A percentile compares a stretch with the other conserved stretches of the same genome.
Evolutionary conservation across 2,888 invertebrate species (phyloP).

Genomic region (Lithosia quadra): DNA sequence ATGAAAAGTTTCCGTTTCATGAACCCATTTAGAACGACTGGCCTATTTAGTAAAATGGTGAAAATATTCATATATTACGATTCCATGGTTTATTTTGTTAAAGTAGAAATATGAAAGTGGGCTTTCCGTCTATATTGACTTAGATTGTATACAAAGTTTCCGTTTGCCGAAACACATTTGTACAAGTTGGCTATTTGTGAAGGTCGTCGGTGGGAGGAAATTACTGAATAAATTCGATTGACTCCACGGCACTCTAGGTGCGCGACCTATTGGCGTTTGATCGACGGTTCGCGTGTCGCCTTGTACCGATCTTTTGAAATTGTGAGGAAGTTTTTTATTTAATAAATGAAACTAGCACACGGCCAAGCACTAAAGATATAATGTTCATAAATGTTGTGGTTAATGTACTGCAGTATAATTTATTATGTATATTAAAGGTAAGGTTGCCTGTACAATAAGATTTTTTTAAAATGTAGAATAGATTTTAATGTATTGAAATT

Average conservation of each 20-base stretch:
- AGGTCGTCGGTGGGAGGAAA: conserved; percentile 71
- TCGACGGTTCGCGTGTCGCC: conserved; percentile 77
- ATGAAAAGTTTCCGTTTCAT: conserved; percentile 40
- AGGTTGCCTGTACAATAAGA: neutral
- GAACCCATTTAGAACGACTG: conserved; percentile 31
- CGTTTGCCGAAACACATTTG: conserved; percentile 65
- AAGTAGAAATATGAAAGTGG: conserved; percentile 39
- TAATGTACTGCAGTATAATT: conserved; percentile 41
- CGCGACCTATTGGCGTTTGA: conserved; percentile 69
- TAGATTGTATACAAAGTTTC: conserved; percentile 55
- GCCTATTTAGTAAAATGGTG: conserved; percentile 21
- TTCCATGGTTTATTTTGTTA: conserved; percentile 41
- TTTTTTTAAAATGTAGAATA: too few species aligned
- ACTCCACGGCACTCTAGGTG: conserved; percentile 62
- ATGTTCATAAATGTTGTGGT: conserved; percentile 32
- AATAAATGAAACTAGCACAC: conserved; percentile 54
- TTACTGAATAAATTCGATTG: conserved; percentile 83
- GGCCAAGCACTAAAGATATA: conserved; percentile 38
- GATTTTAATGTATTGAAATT: neutral
- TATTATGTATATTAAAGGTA: conserved; percentile 24
- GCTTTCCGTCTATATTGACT: conserved; percentile 32
- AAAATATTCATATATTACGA: conserved; percentile 46
- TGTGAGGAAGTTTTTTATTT: conserved; percentile 54
- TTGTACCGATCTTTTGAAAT: conserved; percentile 51
- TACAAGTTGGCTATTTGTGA: conserved; percentile 67